Evolutionary conservation across 2,888 invertebrate genomes (phyloP).

Genomic region (Meta bourneti): DNA sequence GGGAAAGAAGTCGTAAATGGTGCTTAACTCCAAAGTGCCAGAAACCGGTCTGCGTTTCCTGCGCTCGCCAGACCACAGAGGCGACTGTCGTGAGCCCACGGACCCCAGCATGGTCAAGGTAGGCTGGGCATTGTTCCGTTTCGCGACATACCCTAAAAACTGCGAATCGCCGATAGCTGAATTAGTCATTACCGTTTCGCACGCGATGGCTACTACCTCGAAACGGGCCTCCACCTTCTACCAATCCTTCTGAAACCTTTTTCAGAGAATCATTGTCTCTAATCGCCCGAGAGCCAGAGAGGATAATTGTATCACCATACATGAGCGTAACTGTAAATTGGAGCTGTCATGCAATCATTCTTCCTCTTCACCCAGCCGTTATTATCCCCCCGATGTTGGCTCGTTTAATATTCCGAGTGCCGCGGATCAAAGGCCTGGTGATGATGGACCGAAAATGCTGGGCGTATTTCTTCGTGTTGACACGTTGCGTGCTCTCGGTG

Average conservation of each 20-base stretch:
- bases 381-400: not conserved
- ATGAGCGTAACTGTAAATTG: constrained; percentile 1
- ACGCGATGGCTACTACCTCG: constrained; percentile 25
- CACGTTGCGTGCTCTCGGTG: no score
- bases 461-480: not conserved
- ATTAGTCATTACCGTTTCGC: constrained; percentile 26
- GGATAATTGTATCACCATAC: not conserved
- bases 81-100: not conserved
- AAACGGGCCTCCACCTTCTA: not conserved
- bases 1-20: not conserved
- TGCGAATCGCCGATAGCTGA: constrained; percentile 39
- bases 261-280: not conserved
- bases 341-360: not conserved
- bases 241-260: not conserved
- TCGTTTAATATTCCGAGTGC: not conserved
- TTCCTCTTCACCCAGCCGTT: no score
- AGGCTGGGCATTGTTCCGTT: constrained; percentile 64
- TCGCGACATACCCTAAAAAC: constrained; percentile 41
- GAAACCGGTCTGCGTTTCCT: not conserved
- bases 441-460: not conserved
- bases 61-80: not conserved
- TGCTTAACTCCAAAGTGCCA: not conserved
- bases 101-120: constrained; percentile 43
- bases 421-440: not conserved
- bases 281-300: not conserved